Conservation (phyloP, 2,113 vertebrate species). For the Aythya baeri region DNA sequence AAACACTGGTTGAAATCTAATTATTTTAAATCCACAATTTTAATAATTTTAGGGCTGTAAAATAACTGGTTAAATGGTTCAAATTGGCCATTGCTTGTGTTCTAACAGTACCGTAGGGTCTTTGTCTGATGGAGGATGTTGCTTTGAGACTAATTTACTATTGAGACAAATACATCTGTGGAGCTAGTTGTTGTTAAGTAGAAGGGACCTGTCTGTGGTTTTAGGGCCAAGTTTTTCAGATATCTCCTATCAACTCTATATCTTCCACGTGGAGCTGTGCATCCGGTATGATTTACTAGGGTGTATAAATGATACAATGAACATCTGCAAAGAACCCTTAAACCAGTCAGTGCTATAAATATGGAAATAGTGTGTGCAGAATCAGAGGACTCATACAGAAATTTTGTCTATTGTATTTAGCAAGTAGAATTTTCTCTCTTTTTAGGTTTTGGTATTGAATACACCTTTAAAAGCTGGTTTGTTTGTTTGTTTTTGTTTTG, state of each 20-base stretch:
- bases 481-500: background rate
- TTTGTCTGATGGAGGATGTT: background rate
- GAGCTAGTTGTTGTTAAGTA: background rate
- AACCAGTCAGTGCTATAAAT: background rate
- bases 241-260: background rate
- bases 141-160: slow-evolving; percentile 10
- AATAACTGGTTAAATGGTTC: background rate
- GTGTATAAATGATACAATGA: background rate
- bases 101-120: background rate
- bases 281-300: background rate
- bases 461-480: background rate
- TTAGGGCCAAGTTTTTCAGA: background rate
- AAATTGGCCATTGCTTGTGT: background rate
- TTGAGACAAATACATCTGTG: background rate
- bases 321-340: background rate
- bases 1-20: slow-evolving; percentile 35
- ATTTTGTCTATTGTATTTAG: background rate
- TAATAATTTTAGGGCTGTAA: slow-evolving; percentile 9
- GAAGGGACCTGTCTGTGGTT: slow-evolving; percentile 8
- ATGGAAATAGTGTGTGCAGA: background rate
- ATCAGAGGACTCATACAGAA: background rate
- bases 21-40: slow-evolving; percentile 35
- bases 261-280: background rate
- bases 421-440: background rate
- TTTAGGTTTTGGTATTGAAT: background rate